Evolutionary conservation across 1,140 invertebrate genomes (phyloP).

Genomic region (Solen grandis): DNA sequence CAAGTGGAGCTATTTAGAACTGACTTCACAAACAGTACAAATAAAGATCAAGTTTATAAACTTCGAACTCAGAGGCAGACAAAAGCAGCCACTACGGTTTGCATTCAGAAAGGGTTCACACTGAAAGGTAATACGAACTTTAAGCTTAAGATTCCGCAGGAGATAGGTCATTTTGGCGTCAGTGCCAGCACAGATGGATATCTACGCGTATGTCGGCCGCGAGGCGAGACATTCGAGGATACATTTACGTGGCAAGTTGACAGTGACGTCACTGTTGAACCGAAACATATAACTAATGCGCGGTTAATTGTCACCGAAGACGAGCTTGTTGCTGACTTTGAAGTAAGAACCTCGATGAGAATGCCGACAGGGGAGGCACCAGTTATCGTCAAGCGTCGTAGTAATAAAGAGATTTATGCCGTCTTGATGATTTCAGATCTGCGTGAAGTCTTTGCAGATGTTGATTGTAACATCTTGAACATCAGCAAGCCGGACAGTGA

Average conservation of each 20-base stretch:
- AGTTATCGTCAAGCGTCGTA: conserved; percentile 61
- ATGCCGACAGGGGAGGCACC: conserved; percentile 69
- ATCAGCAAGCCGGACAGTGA: conserved; percentile 50
- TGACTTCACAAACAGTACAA: conserved; percentile 67
- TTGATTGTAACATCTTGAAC: conserved; percentile 60
- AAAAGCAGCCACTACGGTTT: conserved; percentile 65
- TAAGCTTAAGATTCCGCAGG: conserved; percentile 65
- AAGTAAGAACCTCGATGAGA: conserved; percentile 63
- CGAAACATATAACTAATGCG: conserved; percentile 67
- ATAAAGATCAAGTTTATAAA: conserved; percentile 69
- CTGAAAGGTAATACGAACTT: conserved; percentile 66
- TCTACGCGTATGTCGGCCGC: conserved; percentile 59
- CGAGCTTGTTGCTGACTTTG: conserved; percentile 71
- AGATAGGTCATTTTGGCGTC: conserved; percentile 66
- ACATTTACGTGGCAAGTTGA: conserved; percentile 69
- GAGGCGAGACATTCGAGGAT: conserved; percentile 67
- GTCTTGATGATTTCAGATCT: conserved; percentile 67
- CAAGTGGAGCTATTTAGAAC: conserved; percentile 67
- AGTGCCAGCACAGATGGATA: conserved; percentile 67
- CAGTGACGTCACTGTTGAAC: conserved; percentile 70
- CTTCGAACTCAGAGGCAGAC: conserved; percentile 70
- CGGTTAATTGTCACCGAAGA: conserved; percentile 67
- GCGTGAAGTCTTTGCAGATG: conserved; percentile 64
- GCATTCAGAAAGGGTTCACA: conserved; percentile 65
- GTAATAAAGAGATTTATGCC: conserved; percentile 67